Percentiles rank a stretch among this genome's conserved stretches.
Conservation (phyloP, 1,140 invertebrate species). For the Rhagoletis zephyria region DNA sequence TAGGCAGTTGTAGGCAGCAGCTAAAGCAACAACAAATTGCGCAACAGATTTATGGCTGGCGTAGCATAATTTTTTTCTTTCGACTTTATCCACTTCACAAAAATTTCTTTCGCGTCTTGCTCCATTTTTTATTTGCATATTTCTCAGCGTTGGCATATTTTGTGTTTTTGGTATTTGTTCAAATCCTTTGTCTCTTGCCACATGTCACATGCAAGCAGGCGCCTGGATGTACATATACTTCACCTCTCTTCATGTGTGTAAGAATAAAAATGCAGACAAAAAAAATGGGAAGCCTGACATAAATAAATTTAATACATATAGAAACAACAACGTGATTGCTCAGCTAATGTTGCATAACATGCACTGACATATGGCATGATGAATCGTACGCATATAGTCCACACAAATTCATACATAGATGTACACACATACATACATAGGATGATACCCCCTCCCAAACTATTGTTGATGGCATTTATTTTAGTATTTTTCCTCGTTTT, state of each 20-base stretch:
- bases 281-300: too few relatives aligned
- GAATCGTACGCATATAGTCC: too few relatives aligned
- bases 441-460: background rate
- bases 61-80: slow-evolving; percentile 5
- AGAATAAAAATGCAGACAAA: too few relatives aligned
- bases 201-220: background rate
- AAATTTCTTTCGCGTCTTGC: slow-evolving; percentile 13
- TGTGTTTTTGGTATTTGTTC: background rate
- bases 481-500: background rate
- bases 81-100: slow-evolving; percentile 44
- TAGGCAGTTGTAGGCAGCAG: background rate
- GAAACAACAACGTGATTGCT: too few relatives aligned
- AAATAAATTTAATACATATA: too few relatives aligned
- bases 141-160: background rate
- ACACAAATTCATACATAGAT: too few relatives aligned
- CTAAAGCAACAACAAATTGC: slow-evolving; percentile 15
- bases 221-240: background rate
- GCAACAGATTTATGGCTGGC: slow-evolving; percentile 7
- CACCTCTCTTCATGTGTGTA: background rate
- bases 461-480: background rate
- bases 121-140: slow-evolving; percentile 31
- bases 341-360: too few relatives aligned
- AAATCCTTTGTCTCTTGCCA: slow-evolving; percentile 2
- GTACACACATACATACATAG: too few relatives aligned
- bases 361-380: too few relatives aligned